Conservation (phyloP, 2,888 invertebrate genomes). For the Drosophila parthenogenetica region DNA sequence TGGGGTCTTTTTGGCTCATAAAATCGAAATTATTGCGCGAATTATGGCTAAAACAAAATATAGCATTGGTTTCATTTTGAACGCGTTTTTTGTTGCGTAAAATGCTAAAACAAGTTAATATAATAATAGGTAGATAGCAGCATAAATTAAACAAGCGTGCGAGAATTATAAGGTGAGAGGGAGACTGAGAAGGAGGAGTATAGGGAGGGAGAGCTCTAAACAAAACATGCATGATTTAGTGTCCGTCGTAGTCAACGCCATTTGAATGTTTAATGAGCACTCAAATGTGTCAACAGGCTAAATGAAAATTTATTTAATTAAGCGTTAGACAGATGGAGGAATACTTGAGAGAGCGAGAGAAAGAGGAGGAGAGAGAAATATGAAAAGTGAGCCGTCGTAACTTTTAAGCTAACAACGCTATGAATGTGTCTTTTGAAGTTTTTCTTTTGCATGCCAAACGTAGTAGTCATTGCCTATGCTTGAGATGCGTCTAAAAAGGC, state of each 20-base stretch:
- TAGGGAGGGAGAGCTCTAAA: conserved; percentile 26
- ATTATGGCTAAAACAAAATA: conserved; percentile 48
- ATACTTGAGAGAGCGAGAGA: conserved; percentile 5
- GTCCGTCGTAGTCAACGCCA: conserved; percentile 46
- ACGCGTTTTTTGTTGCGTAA: conserved; percentile 37
- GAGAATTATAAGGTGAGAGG: neutral
- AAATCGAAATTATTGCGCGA: conserved; percentile 61
- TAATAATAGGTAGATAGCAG: conserved; percentile 61
- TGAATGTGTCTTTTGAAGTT: conserved; percentile 49
- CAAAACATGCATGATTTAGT: conserved; percentile 70
- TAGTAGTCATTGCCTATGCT: conserved; percentile 29
- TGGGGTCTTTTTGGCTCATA: conserved; percentile 33
- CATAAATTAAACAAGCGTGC: conserved; percentile 71
- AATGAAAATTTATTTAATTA: conserved; percentile 76
- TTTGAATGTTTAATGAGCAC: conserved; percentile 78
- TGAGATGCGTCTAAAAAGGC: conserved; percentile 58
- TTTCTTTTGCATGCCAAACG: conserved; percentile 22
- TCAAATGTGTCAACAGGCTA: conserved; percentile 77
- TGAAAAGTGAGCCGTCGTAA: conserved; percentile 59
- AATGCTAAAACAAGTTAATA: conserved; percentile 66
- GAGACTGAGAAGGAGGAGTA: neutral
- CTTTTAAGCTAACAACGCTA: conserved; percentile 36
- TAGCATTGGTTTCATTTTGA: conserved; percentile 43
- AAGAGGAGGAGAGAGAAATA: neutral
- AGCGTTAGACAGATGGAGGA: conserved; percentile 42